These are phyloP conservation scores for Empidonax traillii DNA, from an alignment of 2,113 vertebrate genomes.

Conservation along the genomic window DNA sequence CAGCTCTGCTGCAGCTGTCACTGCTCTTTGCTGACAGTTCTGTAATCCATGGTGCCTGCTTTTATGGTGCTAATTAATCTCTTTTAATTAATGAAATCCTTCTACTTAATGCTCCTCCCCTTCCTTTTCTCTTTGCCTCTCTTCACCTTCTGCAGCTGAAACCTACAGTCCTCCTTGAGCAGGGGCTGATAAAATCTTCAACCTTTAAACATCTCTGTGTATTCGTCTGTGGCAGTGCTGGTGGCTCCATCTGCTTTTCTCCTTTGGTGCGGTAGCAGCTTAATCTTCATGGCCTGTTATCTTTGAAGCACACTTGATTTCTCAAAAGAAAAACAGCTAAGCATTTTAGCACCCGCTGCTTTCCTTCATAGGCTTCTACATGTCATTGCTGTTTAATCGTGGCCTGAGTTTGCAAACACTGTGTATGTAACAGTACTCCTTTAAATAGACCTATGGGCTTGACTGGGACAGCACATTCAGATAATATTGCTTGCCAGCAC, in stretches of 20 bases:
- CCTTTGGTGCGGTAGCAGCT: background rate
- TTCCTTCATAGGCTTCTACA: constrained; percentile 38
- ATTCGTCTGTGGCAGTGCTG: background rate
- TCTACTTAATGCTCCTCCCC: constrained; percentile 76
- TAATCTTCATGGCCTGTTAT: constrained; percentile 61
- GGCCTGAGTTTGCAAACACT: background rate
- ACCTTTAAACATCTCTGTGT: constrained; percentile 32
- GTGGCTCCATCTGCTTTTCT: constrained; percentile 55
- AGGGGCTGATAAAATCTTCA: constrained; percentile 44
- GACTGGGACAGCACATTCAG: background rate
- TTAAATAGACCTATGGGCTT: background rate
- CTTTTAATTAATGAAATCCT: constrained; percentile 91
- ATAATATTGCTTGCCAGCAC: background rate
- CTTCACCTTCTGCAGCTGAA: constrained; percentile 24
- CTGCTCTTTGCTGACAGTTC: constrained; percentile 84
- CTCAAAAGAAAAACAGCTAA: constrained; percentile 54
- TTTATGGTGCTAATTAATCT: constrained; percentile 93
- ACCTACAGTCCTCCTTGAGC: constrained; percentile 3
- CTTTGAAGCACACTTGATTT: constrained; percentile 54
- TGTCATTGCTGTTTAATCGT: constrained; percentile 21
- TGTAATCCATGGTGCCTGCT: constrained; percentile 87
- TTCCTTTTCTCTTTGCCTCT: constrained; percentile 61
- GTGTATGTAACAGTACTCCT: background rate
- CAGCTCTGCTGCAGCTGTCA: constrained; percentile 42
- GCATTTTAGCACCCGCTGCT: constrained; percentile 44